phyloP scores from a whole-genome alignment of 2,888 invertebrate species.

The Lithosia quadra region DNA sequence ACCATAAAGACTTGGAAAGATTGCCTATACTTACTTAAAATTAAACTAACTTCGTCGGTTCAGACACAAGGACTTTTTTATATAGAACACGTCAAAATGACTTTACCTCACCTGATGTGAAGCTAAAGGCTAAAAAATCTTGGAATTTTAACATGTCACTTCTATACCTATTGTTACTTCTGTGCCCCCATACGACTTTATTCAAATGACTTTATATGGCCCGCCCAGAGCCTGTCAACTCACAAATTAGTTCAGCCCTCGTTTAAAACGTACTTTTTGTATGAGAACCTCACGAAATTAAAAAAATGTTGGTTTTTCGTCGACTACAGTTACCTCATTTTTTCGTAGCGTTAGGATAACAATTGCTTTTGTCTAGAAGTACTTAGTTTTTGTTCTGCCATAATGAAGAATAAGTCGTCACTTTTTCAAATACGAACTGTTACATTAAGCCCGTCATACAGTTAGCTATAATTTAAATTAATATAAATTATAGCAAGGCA shows the following conservation, averaged over 20 bases:
- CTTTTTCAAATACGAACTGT: not conserved
- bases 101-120: too few relatives aligned
- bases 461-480: too few relatives aligned
- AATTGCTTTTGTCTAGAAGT: not conserved
- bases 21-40: too few relatives aligned
- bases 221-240: constrained; percentile 14
- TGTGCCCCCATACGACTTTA: constrained; percentile 10
- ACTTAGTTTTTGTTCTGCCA: not conserved
- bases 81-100: too few relatives aligned
- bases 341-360: not conserved
- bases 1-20: too few relatives aligned
- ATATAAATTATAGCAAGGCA: too few relatives aligned
- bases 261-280: constrained; percentile 9
- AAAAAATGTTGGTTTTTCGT: not conserved
- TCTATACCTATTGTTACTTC: too few relatives aligned
- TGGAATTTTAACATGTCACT: too few relatives aligned
- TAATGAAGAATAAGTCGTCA: not conserved
- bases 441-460: too few relatives aligned
- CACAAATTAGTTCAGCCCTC: constrained; percentile 16
- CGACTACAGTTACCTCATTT: not conserved
- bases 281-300: not conserved
- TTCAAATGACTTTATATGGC: constrained; percentile 4
- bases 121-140: too few relatives aligned
- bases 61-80: too few relatives aligned
- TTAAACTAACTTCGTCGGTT: too few relatives aligned